Conservation (phyloP, 2,797 vertebrate genomes). For the Prunella strophiata region DNA sequence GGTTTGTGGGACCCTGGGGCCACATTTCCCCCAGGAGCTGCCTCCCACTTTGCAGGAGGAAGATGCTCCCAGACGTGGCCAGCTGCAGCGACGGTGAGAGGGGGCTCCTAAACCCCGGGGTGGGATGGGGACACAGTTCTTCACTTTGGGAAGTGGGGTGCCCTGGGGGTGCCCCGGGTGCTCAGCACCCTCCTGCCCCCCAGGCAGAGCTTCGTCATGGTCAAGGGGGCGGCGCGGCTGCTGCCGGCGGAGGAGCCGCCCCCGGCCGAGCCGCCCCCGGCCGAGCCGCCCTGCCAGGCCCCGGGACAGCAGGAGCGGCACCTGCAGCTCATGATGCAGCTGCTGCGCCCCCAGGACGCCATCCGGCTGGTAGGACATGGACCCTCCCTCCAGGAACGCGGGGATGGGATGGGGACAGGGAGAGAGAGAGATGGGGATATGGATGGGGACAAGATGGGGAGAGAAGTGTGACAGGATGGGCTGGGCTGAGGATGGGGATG, state of each 20-base stretch:
- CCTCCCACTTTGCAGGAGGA: slow-evolving; percentile 54
- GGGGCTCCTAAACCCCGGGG: rapidly evolving
- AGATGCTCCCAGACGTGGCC: slow-evolving; percentile 35
- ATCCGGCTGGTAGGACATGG: slow-evolving; percentile 85
- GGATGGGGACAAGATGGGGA: background rate
- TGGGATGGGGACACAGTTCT: background rate
- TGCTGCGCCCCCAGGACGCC: slow-evolving; percentile 88
- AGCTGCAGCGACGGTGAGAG: slow-evolving; percentile 76
- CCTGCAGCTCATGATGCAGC: slow-evolving; percentile 88
- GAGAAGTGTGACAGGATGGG: background rate
- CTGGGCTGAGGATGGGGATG: background rate
- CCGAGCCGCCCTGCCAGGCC: background rate
- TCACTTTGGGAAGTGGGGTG: rapidly evolving
- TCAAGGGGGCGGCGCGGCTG: slow-evolving; percentile 88
- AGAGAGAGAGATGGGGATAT: background rate
- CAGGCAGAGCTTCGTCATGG: slow-evolving; percentile 94
- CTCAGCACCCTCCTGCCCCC: background rate
- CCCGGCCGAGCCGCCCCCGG: background rate
- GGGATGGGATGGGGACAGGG: too few species aligned
- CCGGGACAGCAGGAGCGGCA: slow-evolving; percentile 77
- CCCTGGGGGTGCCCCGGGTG: background rate
- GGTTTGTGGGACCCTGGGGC: too few species aligned
- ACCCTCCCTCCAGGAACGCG: too few species aligned
- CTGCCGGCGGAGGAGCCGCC: slow-evolving; percentile 79
- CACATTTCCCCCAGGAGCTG: background rate